A percentile compares a stretch with the other conserved stretches of the same genome.
Evolutionary conservation across 2,113 vertebrate genomes (phyloP).

Genomic region (Raja brachyura): DNA sequence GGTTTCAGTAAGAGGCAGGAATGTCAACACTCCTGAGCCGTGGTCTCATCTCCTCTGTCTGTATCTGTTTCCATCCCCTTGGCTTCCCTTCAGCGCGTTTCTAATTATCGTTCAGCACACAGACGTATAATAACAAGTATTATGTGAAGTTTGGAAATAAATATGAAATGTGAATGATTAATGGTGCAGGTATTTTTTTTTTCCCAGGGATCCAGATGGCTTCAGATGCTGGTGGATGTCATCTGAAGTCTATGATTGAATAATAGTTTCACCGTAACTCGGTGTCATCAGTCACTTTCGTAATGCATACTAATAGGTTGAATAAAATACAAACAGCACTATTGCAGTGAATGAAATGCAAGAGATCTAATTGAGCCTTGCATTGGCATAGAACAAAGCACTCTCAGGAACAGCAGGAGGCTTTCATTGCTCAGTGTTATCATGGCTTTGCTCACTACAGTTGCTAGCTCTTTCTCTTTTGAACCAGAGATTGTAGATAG

Average conservation of each 20-base stretch:
- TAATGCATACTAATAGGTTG: slow-evolving; percentile 30
- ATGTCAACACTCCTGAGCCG: neutral
- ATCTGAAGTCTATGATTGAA: slow-evolving; percentile 32
- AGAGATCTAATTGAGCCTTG: neutral
- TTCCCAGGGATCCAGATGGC: neutral
- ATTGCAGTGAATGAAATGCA: slow-evolving; percentile 16
- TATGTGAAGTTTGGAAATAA: slow-evolving; percentile 22
- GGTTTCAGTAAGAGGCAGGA: neutral
- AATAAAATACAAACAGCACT: slow-evolving; percentile 29
- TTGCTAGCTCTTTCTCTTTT: neutral
- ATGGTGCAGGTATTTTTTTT: neutral
- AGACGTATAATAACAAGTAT: slow-evolving; percentile 6
- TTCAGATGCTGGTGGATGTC: neutral
- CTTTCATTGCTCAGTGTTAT: neutral
- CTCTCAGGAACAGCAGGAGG: neutral
- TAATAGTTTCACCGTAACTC: slow-evolving; percentile 26
- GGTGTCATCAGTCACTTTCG: slow-evolving; percentile 11
- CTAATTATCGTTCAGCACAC: neutral
- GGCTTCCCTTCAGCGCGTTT: neutral
- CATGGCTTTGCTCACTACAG: neutral
- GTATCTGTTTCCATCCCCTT: neutral
- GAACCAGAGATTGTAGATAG: neutral
- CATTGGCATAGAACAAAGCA: neutral
- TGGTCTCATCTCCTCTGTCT: neutral
- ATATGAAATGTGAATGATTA: slow-evolving; percentile 15